phyloP scores from a whole-genome alignment of 2,797 vertebrate species.

The Mallotus villosus region DNA sequence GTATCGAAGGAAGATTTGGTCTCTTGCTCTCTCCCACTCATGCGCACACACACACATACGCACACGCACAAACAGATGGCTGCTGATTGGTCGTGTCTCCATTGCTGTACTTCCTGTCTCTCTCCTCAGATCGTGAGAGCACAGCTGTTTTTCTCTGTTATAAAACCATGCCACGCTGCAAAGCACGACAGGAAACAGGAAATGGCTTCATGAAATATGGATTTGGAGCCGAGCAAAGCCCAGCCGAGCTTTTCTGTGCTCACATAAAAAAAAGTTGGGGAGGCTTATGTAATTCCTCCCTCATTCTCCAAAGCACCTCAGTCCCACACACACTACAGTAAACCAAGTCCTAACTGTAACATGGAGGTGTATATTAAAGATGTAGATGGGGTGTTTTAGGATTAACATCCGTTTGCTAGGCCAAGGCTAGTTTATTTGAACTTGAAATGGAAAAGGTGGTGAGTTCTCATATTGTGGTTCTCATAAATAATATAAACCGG shows the following conservation, averaged over 20 bases:
- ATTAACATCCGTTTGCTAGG: not conserved
- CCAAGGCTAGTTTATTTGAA: not conserved
- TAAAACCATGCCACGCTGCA: slow-evolving; percentile 4
- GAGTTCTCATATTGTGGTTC: not conserved
- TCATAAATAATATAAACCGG: not conserved
- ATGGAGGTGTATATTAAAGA: not conserved
- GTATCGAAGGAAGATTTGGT: not conserved
- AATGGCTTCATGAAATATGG: slow-evolving; percentile 20
- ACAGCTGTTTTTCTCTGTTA: slow-evolving; percentile 18
- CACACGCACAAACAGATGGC: not conserved
- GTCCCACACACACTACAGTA: not conserved
- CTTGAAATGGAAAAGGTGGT: not conserved
- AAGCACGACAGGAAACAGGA: slow-evolving; percentile 10
- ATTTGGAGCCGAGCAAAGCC: not conserved
- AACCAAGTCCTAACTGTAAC: not conserved
- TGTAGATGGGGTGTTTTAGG: not conserved
- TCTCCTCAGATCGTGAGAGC: slow-evolving; percentile 12
- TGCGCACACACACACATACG: not conserved
- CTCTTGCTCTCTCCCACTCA: not conserved
- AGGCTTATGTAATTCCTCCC: slow-evolving; percentile 1
- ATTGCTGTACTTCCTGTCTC: slow-evolving; percentile 1
- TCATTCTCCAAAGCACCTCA: not conserved
- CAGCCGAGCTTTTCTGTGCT: not conserved
- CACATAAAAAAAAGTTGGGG: not conserved
- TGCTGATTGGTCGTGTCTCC: slow-evolving; percentile 2